Evolutionary conservation across 2,888 invertebrate species (phyloP), one percentile per base, ranked within the genome.

Genomic region (Auanema sp.): DNA sequence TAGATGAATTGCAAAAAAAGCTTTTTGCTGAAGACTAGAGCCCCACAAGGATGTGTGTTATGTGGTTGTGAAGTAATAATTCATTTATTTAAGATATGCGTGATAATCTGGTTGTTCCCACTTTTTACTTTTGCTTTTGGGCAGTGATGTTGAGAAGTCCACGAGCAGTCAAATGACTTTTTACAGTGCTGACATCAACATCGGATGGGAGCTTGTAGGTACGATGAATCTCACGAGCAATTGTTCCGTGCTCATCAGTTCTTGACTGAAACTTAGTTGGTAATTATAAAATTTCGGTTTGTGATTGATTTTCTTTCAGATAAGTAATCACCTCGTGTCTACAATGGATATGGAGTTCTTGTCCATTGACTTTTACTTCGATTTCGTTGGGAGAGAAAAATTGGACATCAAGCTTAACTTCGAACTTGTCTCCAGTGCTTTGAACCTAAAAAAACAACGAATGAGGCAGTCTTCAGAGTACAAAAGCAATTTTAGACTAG

Each of bases 91-190:
- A 33, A 33, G 33, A 33, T 5, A 8, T 5, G 8, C 4, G 33
- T 33, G 33, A 33, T n/a, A n/a, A n/a, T n/a, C n/a, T n/a, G n/a
- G 33, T 33, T 33, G 33, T 33, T 33, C 33, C 4, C 33, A 5
- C 33, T 33, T 33, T 54, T 49, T 50, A 64, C 16, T 71, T 65
- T 52, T 71, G 70, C 79, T 81, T 81, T 53, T 71, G 52, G 63
- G 80, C 81, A 42, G 79, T 78, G 73, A 81, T 81, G 60, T 71
- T 68, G 58, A 81, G 79, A 44, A 79, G 78, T 61, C 81, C 81
- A 47, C 80, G 76, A 54, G 73, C 65, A 21, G 74, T 72, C 60
- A 82, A 70, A 58, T 81, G 79, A 21, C 77, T 77, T 69, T 79
- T 80, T 58, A 80, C 74, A 10, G 77, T 69, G 62, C 75, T 61